Evolutionary conservation across 2,888 invertebrate species (phyloP), one percentile per base, ranked within the genome.

Genomic region (Tetramorium bicarinatum): DNA sequence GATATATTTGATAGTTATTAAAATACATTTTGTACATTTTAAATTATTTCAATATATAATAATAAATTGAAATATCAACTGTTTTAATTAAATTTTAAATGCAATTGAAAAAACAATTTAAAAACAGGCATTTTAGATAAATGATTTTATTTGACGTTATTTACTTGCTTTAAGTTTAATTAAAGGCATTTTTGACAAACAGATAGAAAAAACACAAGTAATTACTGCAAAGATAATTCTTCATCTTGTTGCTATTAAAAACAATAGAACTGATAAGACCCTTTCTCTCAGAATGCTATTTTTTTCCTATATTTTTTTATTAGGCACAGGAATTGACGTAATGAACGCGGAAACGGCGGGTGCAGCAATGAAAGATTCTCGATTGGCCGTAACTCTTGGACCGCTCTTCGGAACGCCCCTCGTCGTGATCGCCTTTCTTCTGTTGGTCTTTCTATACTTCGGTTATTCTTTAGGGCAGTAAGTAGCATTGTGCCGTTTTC

Each of bases 391-490:
- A 1, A 82, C 89, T 9, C 71, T 94, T 9, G 90, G 88, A 4
- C 93, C 92, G 0, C 76, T 94, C 15, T 87, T 95, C 21, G 92
- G 90, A 0, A 88, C 91, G 9, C 91, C 93, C 0, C 21, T 93
- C 0, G 67, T 91, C 49, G 83, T 92, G 3, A 47, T 94, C 9
- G 41, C 90, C 0, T 62, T 93, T 0, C 71, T 94, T 21, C 67
- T 94, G 25, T 18, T 91, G 2, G 86, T 77, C 4, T 91, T 93
- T 41, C 85, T 91, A 0, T 91, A 89, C 59, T 93, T 90, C 34
- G 94, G 93, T 41, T 94, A 94, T 79, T 88, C 93, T 2, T 89
- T 89, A 64, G 75, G 82, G 3, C 88, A 93, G 94, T 94, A 89
- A 94, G 94, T 94, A 87, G 44, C 29, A 15, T 69, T 8, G 13